These are phyloP conservation scores for Antechinus flavipes DNA, from an alignment of 2,113 vertebrate species.

Conservation along the genomic window DNA sequence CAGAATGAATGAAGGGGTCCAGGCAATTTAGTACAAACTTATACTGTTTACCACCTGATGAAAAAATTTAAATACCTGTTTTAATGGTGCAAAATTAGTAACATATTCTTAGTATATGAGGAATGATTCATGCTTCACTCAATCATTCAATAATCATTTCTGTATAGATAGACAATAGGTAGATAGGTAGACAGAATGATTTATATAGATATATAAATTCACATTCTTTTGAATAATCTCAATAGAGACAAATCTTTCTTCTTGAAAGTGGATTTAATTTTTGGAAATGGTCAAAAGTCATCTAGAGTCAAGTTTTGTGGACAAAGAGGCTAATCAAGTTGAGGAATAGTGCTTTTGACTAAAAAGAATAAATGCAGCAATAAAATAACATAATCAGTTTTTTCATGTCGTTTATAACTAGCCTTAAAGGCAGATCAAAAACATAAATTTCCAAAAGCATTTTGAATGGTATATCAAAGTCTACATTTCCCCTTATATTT, in stretches of 20 bases:
- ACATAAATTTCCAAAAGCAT: conserved; percentile 52
- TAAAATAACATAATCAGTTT: conserved; percentile 34
- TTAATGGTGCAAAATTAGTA: background rate
- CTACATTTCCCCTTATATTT: background rate
- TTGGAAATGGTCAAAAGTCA: conserved; percentile 22
- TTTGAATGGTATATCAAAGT: background rate
- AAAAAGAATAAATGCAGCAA: conserved; percentile 45
- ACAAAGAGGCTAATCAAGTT: conserved; percentile 46
- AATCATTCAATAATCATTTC: background rate
- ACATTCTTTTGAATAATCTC: conserved; percentile 46
- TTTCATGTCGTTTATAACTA: conserved; percentile 58
- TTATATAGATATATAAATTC: background rate
- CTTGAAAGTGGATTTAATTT: conserved; percentile 33
- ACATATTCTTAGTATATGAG: conserved; percentile 4
- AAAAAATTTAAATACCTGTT: background rate
- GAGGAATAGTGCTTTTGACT: conserved; percentile 59
- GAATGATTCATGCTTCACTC: conserved; percentile 5
- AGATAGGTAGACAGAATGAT: no score
- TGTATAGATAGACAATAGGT: background rate
- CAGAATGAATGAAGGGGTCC: background rate
- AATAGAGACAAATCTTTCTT: conserved; percentile 35
- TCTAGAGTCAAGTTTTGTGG: conserved; percentile 50
- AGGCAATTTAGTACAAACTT: conserved; percentile 30
- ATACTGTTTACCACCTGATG: background rate
- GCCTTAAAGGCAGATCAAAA: conserved; percentile 54